Conservation (phyloP, 2,888 invertebrate genomes). For the Apeira syringaria region DNA sequence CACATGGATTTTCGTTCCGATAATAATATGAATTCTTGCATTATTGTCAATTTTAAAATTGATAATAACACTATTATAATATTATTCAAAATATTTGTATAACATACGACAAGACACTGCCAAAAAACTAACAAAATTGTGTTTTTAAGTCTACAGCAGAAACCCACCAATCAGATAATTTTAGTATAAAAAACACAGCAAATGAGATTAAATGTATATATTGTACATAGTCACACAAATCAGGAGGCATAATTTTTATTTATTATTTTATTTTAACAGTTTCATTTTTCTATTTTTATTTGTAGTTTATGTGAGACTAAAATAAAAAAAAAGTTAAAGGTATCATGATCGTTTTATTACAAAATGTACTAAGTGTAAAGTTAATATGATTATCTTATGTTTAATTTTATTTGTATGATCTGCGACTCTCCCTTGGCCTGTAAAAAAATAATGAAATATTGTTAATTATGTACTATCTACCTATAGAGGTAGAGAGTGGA, state of each 20-base stretch:
- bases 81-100: no score
- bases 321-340: slow-evolving; percentile 52
- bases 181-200: slow-evolving; percentile 22
- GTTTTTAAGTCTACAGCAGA: slow-evolving; percentile 8
- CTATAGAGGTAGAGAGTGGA: no score
- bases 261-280: slow-evolving; percentile 46
- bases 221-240: slow-evolving; percentile 71
- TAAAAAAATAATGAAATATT: slow-evolving; percentile 34
- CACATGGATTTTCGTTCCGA: no score
- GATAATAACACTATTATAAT: no score
- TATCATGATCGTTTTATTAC: slow-evolving; percentile 19
- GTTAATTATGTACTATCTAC: no score
- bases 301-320: slow-evolving; percentile 60
- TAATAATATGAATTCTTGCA: no score
- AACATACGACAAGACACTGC: no score
- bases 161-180: slow-evolving; percentile 52
- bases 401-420: slow-evolving; percentile 23
- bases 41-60: no score
- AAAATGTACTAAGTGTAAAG: neutral
- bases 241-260: slow-evolving; percentile 75
- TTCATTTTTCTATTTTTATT: slow-evolving; percentile 62
- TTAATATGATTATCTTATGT: no score
- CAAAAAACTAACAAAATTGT: neutral
- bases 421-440: slow-evolving; percentile 50
- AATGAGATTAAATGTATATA: slow-evolving; percentile 62